These are phyloP conservation scores for Ormyrus thymus DNA, from an alignment of 2,888 invertebrate genomes.

Conservation along the genomic window DNA sequence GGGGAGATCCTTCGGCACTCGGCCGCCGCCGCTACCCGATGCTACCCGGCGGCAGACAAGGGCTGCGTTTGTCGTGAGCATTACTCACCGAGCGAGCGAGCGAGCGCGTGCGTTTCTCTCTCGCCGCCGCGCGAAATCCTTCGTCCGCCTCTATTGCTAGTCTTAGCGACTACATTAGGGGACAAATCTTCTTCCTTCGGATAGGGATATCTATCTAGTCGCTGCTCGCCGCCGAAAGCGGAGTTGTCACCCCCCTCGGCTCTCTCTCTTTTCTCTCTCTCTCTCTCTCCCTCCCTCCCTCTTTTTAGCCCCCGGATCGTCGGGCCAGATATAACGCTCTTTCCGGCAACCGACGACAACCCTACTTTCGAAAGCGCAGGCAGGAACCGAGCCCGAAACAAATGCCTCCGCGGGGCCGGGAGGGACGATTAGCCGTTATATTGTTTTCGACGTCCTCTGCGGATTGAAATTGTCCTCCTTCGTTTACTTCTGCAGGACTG, in stretches of 20 bases:
- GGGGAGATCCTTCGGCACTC: conserved; percentile 67
- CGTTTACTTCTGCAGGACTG: too few relatives aligned
- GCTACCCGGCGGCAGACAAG: conserved; percentile 59
- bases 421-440: conserved; percentile 17
- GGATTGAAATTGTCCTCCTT: too few relatives aligned
- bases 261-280: background rate
- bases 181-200: conserved; percentile 71
- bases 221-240: conserved; percentile 49
- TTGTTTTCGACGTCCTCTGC: too few relatives aligned
- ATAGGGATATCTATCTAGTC: conserved; percentile 61
- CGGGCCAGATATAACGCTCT: background rate
- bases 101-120: conserved; percentile 61
- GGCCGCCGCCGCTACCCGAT: conserved; percentile 49
- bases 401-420: background rate
- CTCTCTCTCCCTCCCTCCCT: conserved; percentile 26
- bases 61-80: conserved; percentile 75
- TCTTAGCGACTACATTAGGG: conserved; percentile 74
- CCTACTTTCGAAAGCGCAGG: conserved; percentile 11
- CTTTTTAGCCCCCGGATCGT: background rate
- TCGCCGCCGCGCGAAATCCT: conserved; percentile 66
- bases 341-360: conserved; percentile 36
- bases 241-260: conserved; percentile 23
- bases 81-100: conserved; percentile 70
- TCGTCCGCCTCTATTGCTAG: conserved; percentile 60
- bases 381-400: conserved; percentile 28